phyloP scores from a whole-genome alignment of 2,888 invertebrate genomes.

The Thelaira solivaga region DNA sequence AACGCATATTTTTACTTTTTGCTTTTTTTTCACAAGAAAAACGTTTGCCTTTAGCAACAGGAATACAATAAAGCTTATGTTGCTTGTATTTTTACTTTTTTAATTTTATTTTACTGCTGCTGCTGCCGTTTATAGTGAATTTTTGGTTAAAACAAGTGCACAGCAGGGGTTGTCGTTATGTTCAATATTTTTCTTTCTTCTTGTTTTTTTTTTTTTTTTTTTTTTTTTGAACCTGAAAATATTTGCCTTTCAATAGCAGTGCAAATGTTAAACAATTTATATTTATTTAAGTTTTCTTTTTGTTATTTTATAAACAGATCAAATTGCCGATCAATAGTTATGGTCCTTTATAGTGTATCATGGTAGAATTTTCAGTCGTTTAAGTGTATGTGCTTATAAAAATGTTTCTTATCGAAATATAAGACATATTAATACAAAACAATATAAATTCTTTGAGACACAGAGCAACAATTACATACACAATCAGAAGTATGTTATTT shows the following conservation, averaged over 20 bases:
- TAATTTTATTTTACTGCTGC: slow-evolving; percentile 12
- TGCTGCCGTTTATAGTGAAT: slow-evolving; percentile 59
- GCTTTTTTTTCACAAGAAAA: slow-evolving; percentile 29
- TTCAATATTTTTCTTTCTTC: slow-evolving; percentile 9
- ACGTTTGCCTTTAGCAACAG: slow-evolving; percentile 49
- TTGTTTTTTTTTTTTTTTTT: not conserved
- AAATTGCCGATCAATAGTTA: slow-evolving; percentile 57
- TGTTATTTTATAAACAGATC: slow-evolving; percentile 36
- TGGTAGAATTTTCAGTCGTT: not conserved
- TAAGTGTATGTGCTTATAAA: not conserved
- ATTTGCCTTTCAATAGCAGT: slow-evolving; percentile 47
- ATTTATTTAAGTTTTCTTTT: slow-evolving; percentile 42
- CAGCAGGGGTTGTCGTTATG: slow-evolving; percentile 68
- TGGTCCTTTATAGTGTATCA: slow-evolving; percentile 20
- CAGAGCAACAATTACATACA: not conserved
- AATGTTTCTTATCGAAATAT: slow-evolving; percentile 43
- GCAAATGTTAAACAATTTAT: slow-evolving; percentile 48
- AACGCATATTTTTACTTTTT: slow-evolving; percentile 24
- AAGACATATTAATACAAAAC: slow-evolving; percentile 66
- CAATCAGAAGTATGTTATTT: no score
- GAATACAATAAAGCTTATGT: slow-evolving; percentile 53
- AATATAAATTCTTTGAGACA: slow-evolving; percentile 65
- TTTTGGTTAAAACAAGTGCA: slow-evolving; percentile 73
- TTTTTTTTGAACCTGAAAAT: not conserved
- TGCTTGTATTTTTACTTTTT: slow-evolving; percentile 15